Evolutionary conservation across 2,888 invertebrate genomes (phyloP).

Genomic region (Ichneumon xanthorius): DNA sequence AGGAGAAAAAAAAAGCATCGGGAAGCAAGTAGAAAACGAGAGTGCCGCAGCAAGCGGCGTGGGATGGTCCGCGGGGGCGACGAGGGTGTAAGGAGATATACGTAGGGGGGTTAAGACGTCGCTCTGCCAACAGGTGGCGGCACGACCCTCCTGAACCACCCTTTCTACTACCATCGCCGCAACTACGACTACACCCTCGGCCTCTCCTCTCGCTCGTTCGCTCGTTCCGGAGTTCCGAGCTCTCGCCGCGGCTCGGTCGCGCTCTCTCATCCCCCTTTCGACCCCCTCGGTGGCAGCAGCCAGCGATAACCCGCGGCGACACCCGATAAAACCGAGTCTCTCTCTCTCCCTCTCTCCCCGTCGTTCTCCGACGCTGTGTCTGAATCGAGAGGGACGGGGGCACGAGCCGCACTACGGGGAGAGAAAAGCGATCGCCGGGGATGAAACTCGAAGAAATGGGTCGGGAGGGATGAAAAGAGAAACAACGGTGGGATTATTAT

Average conservation of each 20-base stretch:
- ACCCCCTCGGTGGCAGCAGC: constrained; percentile 80
- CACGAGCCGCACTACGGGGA: constrained; percentile 16
- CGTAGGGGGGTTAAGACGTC: constrained; percentile 82
- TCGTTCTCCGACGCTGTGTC: constrained; percentile 7
- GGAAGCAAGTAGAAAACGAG: constrained; percentile 68
- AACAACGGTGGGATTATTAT: constrained; percentile 82
- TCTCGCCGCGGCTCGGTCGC: constrained; percentile 60
- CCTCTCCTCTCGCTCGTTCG: constrained; percentile 46
- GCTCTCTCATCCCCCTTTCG: constrained; percentile 74
- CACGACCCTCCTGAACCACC: constrained; percentile 78
- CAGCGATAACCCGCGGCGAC: constrained; percentile 85
- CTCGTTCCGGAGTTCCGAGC: constrained; percentile 54
- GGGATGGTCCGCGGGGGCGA: constrained; percentile 59
- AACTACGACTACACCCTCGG: constrained; percentile 45
- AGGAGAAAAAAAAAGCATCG: constrained; percentile 52
- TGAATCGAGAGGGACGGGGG: constrained; percentile 48
- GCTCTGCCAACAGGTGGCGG: constrained; percentile 84
- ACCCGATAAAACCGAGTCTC: constrained; percentile 84
- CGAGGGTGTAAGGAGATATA: constrained; percentile 70
- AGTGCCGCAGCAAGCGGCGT: constrained; percentile 58
- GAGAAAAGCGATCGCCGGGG: constrained; percentile 70
- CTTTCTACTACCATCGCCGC: constrained; percentile 55
- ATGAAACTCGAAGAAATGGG: constrained; percentile 75
- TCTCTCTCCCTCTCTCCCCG: neutral
- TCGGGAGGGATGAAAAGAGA: constrained; percentile 78